Conservation (phyloP, 2,113 vertebrate genomes). For the Pleuronectes platessa region DNA sequence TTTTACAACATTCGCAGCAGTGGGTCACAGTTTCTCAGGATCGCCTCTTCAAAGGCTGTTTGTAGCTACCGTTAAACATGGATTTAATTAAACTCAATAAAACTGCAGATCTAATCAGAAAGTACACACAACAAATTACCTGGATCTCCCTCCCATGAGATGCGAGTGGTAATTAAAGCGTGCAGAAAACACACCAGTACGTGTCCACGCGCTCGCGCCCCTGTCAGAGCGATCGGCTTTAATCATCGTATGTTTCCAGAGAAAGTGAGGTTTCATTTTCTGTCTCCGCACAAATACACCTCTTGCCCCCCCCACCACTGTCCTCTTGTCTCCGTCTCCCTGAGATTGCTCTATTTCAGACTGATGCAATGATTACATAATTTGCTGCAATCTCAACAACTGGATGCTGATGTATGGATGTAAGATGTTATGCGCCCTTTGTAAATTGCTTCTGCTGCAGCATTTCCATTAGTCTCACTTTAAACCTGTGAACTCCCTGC, state of each 20-base stretch:
- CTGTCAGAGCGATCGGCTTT: slow-evolving; percentile 45
- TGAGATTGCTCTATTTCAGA: slow-evolving; percentile 56
- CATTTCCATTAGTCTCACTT: slow-evolving; percentile 49
- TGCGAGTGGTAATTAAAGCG: slow-evolving; percentile 50
- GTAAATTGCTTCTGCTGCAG: slow-evolving; percentile 40
- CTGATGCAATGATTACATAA: slow-evolving; percentile 64
- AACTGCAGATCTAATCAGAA: slow-evolving; percentile 47
- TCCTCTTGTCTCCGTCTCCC: slow-evolving; percentile 27
- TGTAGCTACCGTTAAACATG: slow-evolving; percentile 24
- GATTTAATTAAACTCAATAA: slow-evolving; percentile 40
- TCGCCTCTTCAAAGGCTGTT: not conserved
- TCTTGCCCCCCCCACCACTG: slow-evolving; percentile 20
- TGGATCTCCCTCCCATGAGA: slow-evolving; percentile 46
- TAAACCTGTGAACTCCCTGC: slow-evolving; percentile 30
- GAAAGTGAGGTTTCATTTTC: slow-evolving; percentile 29
- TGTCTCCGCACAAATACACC: slow-evolving; percentile 17
- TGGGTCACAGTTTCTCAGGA: not conserved
- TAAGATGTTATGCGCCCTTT: slow-evolving; percentile 24
- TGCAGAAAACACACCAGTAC: slow-evolving; percentile 25
- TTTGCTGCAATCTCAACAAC: slow-evolving; percentile 49
- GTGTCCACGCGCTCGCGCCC: slow-evolving; percentile 27
- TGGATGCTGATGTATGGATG: slow-evolving; percentile 46
- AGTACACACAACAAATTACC: slow-evolving; percentile 26
- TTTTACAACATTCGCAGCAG: not conserved
- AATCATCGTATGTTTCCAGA: slow-evolving; percentile 47